Evolutionary conservation across 1,140 invertebrate species (phyloP).

Genomic region (Pemphigus obesinymphae): DNA sequence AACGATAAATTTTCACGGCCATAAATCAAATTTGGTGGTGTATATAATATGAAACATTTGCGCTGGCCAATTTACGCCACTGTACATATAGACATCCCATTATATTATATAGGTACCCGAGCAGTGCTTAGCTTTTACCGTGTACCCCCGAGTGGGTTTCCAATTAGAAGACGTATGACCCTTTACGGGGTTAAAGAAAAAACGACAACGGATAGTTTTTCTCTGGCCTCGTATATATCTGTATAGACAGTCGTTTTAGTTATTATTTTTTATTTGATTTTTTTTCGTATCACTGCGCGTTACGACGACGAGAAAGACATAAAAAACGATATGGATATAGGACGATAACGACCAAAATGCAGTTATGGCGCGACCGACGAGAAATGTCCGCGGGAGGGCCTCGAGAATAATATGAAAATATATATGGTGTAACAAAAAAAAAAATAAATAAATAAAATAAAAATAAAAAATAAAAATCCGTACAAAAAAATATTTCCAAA

Average conservation of each 20-base stretch:
- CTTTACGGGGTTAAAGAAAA: background rate
- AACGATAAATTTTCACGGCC: too few species aligned
- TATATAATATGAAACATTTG: too few species aligned
- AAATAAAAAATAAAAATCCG: background rate
- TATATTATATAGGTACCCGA: too few species aligned
- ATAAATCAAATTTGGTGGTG: too few species aligned
- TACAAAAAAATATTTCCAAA: background rate
- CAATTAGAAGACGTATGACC: background rate
- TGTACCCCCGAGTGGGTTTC: background rate
- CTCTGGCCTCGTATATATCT: background rate
- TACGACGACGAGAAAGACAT: background rate
- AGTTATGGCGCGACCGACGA: background rate
- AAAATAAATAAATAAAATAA: background rate
- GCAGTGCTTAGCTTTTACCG: background rate
- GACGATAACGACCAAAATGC: background rate
- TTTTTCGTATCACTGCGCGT: background rate
- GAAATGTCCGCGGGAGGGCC: conserved; percentile 25
- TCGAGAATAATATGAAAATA: conserved; percentile 24
- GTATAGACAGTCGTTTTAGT: background rate
- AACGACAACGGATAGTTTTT: background rate
- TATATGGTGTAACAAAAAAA: background rate
- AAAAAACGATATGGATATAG: background rate
- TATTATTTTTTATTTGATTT: background rate
- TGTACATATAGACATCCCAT: too few species aligned
- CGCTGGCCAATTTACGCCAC: too few species aligned